These are phyloP conservation scores for Camelus bactrianus DNA, from an alignment of 2,113 vertebrate genomes.

Conservation along the genomic window DNA sequence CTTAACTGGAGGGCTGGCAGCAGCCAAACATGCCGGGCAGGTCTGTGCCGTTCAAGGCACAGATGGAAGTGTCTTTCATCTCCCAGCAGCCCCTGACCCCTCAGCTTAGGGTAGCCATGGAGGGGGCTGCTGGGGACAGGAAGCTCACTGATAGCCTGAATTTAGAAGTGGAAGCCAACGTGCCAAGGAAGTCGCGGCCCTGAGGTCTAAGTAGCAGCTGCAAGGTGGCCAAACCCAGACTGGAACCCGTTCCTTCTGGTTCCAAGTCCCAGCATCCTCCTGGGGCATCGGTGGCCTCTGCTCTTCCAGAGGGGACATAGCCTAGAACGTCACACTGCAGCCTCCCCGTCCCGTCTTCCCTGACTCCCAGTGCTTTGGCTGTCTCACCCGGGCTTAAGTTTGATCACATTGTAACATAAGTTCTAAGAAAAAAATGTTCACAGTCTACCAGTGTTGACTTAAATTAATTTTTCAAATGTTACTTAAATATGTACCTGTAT, in stretches of 20 bases:
- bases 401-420: not conserved
- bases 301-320: not conserved
- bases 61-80: not conserved
- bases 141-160: not conserved
- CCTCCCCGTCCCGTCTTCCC: not conserved
- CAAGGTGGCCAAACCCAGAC: not conserved
- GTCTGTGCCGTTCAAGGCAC: not conserved
- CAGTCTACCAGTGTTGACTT: not conserved
- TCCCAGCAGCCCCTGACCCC: too few relatives aligned
- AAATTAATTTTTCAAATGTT: slow-evolving; percentile 6
- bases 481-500: not conserved
- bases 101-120: not conserved
- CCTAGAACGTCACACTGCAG: not conserved
- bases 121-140: not conserved
- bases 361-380: not conserved
- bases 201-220: not conserved
- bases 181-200: not conserved
- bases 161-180: not conserved
- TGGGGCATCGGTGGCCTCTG: fast-evolving
- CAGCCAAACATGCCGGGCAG: not conserved
- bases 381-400: not conserved
- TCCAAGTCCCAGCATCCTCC: not conserved
- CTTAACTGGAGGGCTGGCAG: not conserved
- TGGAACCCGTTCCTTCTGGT: not conserved
- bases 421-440: not conserved